A percentile compares a stretch with the other conserved stretches of the same genome.
These are phyloP conservation scores for Mythimna loreyi DNA, from an alignment of 2,888 invertebrate species.

Conservation along the genomic window DNA sequence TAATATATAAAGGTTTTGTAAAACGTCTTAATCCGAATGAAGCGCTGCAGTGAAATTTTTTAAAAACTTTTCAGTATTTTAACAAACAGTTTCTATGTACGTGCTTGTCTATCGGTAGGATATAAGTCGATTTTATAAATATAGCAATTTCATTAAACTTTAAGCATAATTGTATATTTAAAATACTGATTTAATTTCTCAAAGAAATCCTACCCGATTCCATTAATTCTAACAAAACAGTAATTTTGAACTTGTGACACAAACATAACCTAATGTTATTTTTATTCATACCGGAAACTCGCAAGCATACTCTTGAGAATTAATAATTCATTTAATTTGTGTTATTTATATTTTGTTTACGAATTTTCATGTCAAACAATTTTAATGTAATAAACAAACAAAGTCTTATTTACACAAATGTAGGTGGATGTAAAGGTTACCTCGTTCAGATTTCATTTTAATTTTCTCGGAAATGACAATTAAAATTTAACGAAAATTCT, in stretches of 20 bases:
- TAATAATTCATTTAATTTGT: background rate
- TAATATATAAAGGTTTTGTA: too few relatives aligned
- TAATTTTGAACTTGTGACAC: background rate
- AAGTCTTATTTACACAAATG: background rate
- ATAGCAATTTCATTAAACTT: too few relatives aligned
- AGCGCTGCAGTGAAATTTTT: too few relatives aligned
- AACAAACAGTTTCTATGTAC: too few relatives aligned
- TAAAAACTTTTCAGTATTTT: too few relatives aligned
- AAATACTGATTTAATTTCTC: too few relatives aligned
- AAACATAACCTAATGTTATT: background rate
- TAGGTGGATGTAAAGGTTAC: background rate
- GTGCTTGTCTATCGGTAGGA: too few relatives aligned
- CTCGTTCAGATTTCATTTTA: background rate
- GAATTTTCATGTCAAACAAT: background rate
- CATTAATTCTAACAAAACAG: background rate
- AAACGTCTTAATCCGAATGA: too few relatives aligned
- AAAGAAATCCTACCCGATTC: background rate
- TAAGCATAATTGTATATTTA: too few relatives aligned
- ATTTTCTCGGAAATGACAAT: background rate
- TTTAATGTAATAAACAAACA: background rate
- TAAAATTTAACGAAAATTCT: background rate
- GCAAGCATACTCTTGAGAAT: background rate
- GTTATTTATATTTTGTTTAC: constrained; percentile 21
- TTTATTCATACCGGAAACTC: constrained; percentile 17
- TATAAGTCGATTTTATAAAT: too few relatives aligned